Evolutionary conservation across 2,113 vertebrate genomes (phyloP), one percentile per base, ranked within the genome.

Genomic region (Lagenorhynchus albirostris): DNA sequence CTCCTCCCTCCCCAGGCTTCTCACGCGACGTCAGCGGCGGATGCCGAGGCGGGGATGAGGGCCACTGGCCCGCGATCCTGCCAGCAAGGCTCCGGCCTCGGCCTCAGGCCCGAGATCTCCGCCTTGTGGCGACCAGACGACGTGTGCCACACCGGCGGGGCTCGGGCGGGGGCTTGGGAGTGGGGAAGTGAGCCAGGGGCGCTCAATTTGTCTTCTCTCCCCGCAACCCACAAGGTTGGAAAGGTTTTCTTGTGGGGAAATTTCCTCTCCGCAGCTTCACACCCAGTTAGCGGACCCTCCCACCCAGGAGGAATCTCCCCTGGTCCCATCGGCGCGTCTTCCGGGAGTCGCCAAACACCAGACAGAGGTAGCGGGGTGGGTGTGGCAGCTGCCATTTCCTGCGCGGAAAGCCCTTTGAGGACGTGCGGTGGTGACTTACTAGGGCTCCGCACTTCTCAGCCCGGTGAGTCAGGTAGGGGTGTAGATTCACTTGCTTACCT

Each of bases 331-430:
- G 1, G 17, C 41, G 7, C 1, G 36, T 33, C 3, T 13, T 31
- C 33, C 3, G 11, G 47, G 8, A 60, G 29, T 65, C 23, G 5
- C 14, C 12, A 1, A 21, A 87, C 2, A 6, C 31, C 2, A 2
- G 26, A 23, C 1, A 2, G 29, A 23, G n/a, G 55, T 2, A 7
- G n/a, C 0, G 20, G 1, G 44, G n/a, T 3, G 10, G 8, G 17
- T 2, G 17, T n/a, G 14, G 36, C 15, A 13, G 12, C 60, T 3
- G 6, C 0, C 1, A 1, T 21, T 6, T 62, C 26, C 8, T 65
- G 94, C 65, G 65, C 44, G 0, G 58, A 23, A 18, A 6, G 44
- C 8, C 26, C 2, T 50, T 38, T 23, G 9, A 5, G 38, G 13
- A 8, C 2, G 55, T 13, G 58, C 23, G 0, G 5, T 12, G 10